Base-by-base conservation (phyloP, 2,888 invertebrate species). In the Cephus sareptanus region DNA sequence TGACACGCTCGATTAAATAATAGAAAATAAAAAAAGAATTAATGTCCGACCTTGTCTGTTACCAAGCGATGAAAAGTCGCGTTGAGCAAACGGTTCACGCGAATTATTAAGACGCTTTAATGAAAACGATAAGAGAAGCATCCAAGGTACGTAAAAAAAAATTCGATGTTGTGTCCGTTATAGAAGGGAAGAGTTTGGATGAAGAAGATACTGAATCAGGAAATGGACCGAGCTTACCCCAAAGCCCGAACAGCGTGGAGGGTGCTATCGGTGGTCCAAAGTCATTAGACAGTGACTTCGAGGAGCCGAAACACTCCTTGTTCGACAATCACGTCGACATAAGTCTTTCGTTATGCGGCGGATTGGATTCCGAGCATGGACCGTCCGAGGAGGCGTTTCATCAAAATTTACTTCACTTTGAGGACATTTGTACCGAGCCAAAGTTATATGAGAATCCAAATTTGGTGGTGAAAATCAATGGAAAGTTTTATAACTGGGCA, bases 141-240 rank as follows among this genome's bases (percentile, higher is more conserved):
- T 56, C 3, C 2, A 56, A 56, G 56, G 23, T 56, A 56, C 56
- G 56, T 56, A 56, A 56, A 56, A 56, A 56, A 56, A 9, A 23
- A 56, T 56, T 56, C 56, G 56, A 56, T 56, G 56, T 71, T 71
- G 34, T 71, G 34, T 77, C 34, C 23, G 77, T 87, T 84, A 2
- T 78, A 90, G 90, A 88, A 77, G 85, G 83, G 76, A 90, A 90
- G 85, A 79, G 93, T 75, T 93, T 94, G 81, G 95, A 96, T 81
- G 98, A 98, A 85, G 97, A 97, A 91, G 99, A 99, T 93, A 96
- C 96, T 84, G 98, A 99, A 92, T 98, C 98, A 81, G 99, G 99
- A 82, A 98, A 98, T 92, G 99, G 99, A 71, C 97, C 98, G 69
- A 98, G 98, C 76, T 93, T 99, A 85, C 97, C 98, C 12, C 98